phyloP scores from a whole-genome alignment of 2,888 invertebrate species.

The Abrostola tripartita region DNA sequence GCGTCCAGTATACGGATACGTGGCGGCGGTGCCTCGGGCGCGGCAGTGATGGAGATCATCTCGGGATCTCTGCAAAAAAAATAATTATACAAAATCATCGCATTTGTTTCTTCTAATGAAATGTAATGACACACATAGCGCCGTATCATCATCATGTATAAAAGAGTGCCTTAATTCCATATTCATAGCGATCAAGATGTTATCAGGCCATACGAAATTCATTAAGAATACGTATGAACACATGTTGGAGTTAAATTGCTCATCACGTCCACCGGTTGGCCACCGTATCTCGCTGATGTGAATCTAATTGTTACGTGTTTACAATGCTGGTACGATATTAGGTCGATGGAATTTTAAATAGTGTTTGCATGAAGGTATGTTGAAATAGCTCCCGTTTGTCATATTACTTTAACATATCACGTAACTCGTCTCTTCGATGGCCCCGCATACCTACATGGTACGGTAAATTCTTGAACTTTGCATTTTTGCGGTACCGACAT shows the following conservation, averaged over 20 bases:
- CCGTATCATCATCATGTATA: slow-evolving; percentile 22
- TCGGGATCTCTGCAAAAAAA: slow-evolving; percentile 93
- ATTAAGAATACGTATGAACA: slow-evolving; percentile 65
- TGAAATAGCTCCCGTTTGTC: slow-evolving; percentile 65
- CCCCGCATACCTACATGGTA: slow-evolving; percentile 68
- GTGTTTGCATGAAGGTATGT: slow-evolving; percentile 65
- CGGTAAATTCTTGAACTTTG: slow-evolving; percentile 59
- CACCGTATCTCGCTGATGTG: slow-evolving; percentile 59
- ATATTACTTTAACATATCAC: slow-evolving; percentile 70
- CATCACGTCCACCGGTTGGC: slow-evolving; percentile 63
- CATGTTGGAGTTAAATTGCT: slow-evolving; percentile 63
- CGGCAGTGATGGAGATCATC: slow-evolving; percentile 98
- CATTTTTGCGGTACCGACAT: slow-evolving; percentile 55
- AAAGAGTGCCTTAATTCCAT: slow-evolving; percentile 47
- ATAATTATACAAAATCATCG: background rate
- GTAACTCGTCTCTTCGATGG: slow-evolving; percentile 61
- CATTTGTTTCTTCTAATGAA: slow-evolving; percentile 5
- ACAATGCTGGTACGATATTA: slow-evolving; percentile 69
- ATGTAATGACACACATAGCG: slow-evolving; percentile 9
- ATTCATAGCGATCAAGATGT: slow-evolving; percentile 60
- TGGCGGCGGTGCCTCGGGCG: slow-evolving; percentile 98
- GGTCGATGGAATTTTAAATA: slow-evolving; percentile 71
- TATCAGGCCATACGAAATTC: slow-evolving; percentile 57
- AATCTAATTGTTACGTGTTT: slow-evolving; percentile 74
- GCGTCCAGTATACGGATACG: slow-evolving; percentile 97